Evolutionary conservation across 2,797 vertebrate species (phyloP).

Genomic region (Cuculus canorus): DNA sequence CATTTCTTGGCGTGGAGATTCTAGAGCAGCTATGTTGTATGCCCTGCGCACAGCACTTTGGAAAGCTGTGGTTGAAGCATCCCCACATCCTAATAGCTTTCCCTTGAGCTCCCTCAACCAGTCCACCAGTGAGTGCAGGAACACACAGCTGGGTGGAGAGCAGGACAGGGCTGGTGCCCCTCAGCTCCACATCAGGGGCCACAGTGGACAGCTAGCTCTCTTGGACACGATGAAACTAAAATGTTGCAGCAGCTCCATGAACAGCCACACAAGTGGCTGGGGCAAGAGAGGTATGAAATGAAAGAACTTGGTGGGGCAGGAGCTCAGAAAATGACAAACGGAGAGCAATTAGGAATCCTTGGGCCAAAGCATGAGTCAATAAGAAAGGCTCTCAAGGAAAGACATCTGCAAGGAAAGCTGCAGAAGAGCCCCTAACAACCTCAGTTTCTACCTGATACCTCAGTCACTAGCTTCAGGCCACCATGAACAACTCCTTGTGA

Average conservation of each 20-base stretch:
- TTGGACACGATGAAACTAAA: background rate
- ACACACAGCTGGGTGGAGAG: background rate
- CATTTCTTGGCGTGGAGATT: background rate
- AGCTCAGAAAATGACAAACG: background rate
- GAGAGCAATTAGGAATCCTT: background rate
- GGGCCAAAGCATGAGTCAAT: background rate
- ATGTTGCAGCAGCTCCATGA: background rate
- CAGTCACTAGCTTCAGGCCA: background rate
- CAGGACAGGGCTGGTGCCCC: background rate
- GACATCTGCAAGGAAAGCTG: background rate
- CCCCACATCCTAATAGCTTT: background rate
- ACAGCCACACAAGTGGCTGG: background rate
- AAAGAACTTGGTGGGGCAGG: background rate
- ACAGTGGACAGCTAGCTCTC: background rate
- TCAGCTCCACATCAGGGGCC: background rate
- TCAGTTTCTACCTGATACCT: background rate
- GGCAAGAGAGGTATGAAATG: background rate
- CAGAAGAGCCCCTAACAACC: background rate
- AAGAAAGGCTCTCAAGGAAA: background rate
- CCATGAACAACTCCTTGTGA: background rate
- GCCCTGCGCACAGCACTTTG: background rate
- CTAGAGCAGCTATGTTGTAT: background rate
- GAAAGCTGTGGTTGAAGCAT: background rate
- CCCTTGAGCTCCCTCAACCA: background rate
- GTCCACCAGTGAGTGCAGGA: background rate